These are phyloP conservation scores for Pseudorhiza aurosa DNA, from an alignment of 30 jellyfish, hydroid and myxozoan species.

Conservation along the genomic window DNA sequence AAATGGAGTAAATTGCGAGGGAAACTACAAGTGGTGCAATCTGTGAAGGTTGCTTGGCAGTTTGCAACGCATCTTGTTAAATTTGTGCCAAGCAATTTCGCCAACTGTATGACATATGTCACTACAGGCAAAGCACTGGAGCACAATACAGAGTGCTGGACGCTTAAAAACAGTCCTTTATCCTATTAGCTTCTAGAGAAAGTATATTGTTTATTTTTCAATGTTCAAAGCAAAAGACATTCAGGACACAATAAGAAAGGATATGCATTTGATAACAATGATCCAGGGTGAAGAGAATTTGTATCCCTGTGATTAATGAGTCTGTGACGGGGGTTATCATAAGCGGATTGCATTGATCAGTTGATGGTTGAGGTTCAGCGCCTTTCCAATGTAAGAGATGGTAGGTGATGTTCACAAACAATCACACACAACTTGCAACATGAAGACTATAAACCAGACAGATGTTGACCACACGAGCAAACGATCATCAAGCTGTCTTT, in stretches of 20 bases:
- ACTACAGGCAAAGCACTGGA: background rate
- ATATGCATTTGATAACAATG: conserved; percentile 7
- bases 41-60: background rate
- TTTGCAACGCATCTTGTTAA: background rate
- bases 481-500: too few species aligned
- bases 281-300: conserved; percentile 11
- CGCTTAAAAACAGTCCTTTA: background rate
- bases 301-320: conserved; percentile 25
- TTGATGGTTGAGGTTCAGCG: too few species aligned
- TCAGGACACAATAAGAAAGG: conserved; percentile 3
- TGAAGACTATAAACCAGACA: too few species aligned
- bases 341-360: too few species aligned
- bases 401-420: too few species aligned
- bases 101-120: conserved; percentile 37
- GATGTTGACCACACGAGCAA: too few species aligned
- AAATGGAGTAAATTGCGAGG: background rate
- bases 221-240: background rate
- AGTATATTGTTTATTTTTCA: background rate
- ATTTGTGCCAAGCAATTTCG: background rate
- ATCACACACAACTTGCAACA: too few species aligned
- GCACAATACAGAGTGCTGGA: too few species aligned
- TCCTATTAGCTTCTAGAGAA: conserved; percentile 12
- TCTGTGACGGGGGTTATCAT: conserved; percentile 58
- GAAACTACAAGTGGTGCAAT: background rate
- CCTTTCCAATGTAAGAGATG: too few species aligned